These are phyloP conservation scores for Venusia cambrica DNA, from an alignment of 2,888 invertebrate genomes.

Conservation along the genomic window DNA sequence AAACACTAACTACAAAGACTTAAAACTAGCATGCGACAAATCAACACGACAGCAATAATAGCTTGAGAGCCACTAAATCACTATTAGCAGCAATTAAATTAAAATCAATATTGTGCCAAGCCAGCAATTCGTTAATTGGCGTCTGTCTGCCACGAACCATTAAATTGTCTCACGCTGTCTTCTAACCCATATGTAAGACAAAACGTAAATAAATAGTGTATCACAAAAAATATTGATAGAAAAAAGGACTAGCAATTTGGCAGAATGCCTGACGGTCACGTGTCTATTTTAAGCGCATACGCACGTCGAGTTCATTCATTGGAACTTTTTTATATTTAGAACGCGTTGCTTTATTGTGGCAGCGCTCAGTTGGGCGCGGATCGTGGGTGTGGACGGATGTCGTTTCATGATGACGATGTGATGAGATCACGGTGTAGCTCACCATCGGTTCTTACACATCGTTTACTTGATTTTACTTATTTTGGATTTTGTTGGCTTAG, in stretches of 20 bases:
- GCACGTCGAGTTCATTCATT: constrained; percentile 73
- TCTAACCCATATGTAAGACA: constrained; percentile 22
- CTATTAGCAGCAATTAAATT: constrained; percentile 19
- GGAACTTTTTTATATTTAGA: constrained; percentile 56
- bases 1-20: too few relatives aligned
- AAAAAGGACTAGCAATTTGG: constrained; percentile 34
- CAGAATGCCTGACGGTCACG: constrained; percentile 50
- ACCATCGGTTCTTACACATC: constrained; percentile 17
- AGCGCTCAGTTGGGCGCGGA: constrained; percentile 33
- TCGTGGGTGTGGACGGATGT: constrained; percentile 45
- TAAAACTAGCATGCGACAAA: too few relatives aligned
- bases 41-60: too few relatives aligned
- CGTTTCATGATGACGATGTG: constrained; percentile 22
- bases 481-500: constrained; percentile 4
- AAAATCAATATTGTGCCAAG: constrained; percentile 13
- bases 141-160: constrained; percentile 20
- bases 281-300: constrained; percentile 53
- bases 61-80: constrained; percentile 10
- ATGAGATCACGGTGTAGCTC: constrained; percentile 26
- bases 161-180: constrained; percentile 23
- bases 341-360: constrained; percentile 43
- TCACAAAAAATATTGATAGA: constrained; percentile 23
- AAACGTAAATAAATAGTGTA: constrained; percentile 21
- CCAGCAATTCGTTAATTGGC: constrained; percentile 25
- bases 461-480: constrained; percentile 9